These are phyloP conservation scores for Sus cebifrons DNA, from an alignment of 2,797 vertebrate species.

Conservation along the genomic window DNA sequence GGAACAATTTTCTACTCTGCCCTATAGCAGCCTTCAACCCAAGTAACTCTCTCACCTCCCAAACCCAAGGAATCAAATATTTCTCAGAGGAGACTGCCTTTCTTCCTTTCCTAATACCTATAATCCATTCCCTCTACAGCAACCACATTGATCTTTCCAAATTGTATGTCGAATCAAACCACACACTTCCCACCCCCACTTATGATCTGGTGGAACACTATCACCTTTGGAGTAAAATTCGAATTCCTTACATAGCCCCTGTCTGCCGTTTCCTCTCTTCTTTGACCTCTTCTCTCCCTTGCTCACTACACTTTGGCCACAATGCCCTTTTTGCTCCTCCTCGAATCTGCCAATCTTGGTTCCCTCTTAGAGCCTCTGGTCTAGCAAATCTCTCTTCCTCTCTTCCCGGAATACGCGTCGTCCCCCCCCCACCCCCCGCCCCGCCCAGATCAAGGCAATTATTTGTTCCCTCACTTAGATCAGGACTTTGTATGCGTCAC, in stretches of 20 bases:
- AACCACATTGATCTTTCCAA: slow-evolving; percentile 36
- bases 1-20: background rate
- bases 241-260: background rate
- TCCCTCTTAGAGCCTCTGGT: background rate
- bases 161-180: background rate
- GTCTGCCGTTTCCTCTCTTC: background rate
- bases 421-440: too few species aligned
- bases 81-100: background rate
- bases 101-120: background rate
- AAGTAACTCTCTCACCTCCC: background rate
- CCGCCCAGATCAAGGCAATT: background rate
- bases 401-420: background rate
- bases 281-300: background rate
- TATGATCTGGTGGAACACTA: background rate
- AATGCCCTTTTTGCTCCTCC: background rate
- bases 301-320: background rate
- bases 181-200: background rate
- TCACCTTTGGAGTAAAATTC: background rate
- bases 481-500: background rate
- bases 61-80: background rate
- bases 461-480: background rate
- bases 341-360: background rate
- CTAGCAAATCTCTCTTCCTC: background rate
- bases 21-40: background rate
- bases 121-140: background rate